These are phyloP conservation scores for Forbesichthys agassizii DNA, from an alignment of 2,113 vertebrate species.

Conservation along the genomic window DNA sequence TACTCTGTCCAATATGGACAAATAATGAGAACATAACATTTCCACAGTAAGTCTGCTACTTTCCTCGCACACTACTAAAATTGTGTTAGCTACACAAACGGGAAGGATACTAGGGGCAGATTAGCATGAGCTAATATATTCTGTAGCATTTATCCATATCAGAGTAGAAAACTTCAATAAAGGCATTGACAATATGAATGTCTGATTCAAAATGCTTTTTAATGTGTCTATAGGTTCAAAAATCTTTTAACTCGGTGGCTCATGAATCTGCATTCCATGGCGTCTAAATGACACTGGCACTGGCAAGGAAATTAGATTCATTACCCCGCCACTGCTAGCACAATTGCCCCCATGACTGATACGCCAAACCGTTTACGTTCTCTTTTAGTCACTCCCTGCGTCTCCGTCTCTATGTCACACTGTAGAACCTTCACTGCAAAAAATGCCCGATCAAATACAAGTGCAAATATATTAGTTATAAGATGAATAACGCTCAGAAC, in stretches of 20 bases:
- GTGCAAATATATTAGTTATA: too few species aligned
- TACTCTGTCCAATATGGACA: too few species aligned
- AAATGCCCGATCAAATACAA: too few species aligned
- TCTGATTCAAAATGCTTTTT: slow-evolving; percentile 34
- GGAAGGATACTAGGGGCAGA: slow-evolving; percentile 2
- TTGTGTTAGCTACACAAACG: neutral
- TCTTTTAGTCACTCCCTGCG: slow-evolving; percentile 41
- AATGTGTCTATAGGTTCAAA: slow-evolving; percentile 45
- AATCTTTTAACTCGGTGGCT: slow-evolving; percentile 21
- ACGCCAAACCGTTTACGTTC: slow-evolving; percentile 26
- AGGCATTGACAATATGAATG: slow-evolving; percentile 48
- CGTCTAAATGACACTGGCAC: slow-evolving; percentile 45
- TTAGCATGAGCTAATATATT: slow-evolving; percentile 6
- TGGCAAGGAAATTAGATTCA: slow-evolving; percentile 63
- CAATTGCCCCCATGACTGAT: slow-evolving; percentile 60
- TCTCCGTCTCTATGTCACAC: slow-evolving; percentile 26
- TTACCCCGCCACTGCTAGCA: slow-evolving; percentile 61
- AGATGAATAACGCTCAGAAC: too few species aligned
- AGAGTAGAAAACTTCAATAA: slow-evolving; percentile 37
- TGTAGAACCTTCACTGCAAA: too few species aligned
- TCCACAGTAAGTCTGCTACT: too few species aligned
- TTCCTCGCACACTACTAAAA: neutral
- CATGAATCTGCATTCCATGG: slow-evolving; percentile 56
- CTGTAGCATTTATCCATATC: slow-evolving; percentile 14
- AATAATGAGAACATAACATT: too few species aligned